Evolutionary conservation across 2,888 invertebrate species (phyloP), one percentile per base, ranked within the genome.

Genomic region (Dendrolimus houi): DNA sequence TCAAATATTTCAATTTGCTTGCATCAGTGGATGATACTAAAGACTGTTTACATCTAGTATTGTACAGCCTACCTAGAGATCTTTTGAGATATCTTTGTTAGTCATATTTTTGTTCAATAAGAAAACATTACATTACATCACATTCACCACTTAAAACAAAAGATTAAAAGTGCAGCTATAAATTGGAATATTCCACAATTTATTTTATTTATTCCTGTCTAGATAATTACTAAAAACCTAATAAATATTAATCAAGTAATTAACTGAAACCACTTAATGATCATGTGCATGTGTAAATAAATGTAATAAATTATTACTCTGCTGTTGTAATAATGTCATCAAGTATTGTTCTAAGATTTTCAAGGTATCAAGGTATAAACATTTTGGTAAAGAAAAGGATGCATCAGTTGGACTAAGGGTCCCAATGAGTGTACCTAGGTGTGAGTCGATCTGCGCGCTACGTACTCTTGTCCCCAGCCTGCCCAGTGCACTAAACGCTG

Each of bases 401-500:
- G 84, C 90, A 85, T 81, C 85, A 74, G 69, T 73, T 71, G 81
- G 79, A 83, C 74, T 78, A 82, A 85, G 87, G 87, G 86, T 82
- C 85, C 83, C 83, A 86, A 86, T 87, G 85, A 77, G 85, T 81
- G 86, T 75, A 82, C 83, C 85, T 83, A 85, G 78, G 83, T 91
- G 91, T 87, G 84, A 70, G 69, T 85, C 79, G 80, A 82, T 88
- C 92, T 83, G 73, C 92, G 92, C 87, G 92, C 92, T 87, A 83
- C 85, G 85, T 91, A 86, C 91, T 80, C 72, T 81, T 83, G 80
- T 80, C 87, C 89, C 91, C 89, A 83, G 92, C 92, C 92, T 91
- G 92, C 89, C 89, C 77, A 78, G 91, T 83, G 93, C 93, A 94
- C 94, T 94, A 94, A 94, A 94, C 92, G 92, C 92, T 92, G 91